These are phyloP conservation scores for Pseudomyrmex cubaensis DNA, from an alignment of 1,140 invertebrate genomes.

Conservation along the genomic window DNA sequence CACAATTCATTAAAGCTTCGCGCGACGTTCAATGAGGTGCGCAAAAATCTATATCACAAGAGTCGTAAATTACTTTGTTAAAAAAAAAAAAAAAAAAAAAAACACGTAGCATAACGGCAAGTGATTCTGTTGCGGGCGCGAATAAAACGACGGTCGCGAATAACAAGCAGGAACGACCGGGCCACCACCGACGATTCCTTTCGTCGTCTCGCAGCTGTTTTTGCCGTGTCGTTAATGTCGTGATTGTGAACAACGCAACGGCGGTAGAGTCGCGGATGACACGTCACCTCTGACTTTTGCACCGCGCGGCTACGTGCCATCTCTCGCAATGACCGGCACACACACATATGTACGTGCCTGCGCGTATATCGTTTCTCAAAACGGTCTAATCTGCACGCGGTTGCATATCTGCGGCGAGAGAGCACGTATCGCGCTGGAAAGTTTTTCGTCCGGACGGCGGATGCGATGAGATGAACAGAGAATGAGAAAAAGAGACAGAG, in stretches of 20 bases:
- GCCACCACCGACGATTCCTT: constrained; percentile 31
- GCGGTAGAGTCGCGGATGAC: constrained; percentile 76
- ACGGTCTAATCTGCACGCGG: constrained; percentile 68
- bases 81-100: constrained; percentile 3
- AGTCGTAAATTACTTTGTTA: constrained; percentile 12
- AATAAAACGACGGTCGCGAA: constrained; percentile 27
- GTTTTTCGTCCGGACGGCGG: constrained; percentile 6
- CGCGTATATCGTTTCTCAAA: constrained; percentile 57
- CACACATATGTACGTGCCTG: constrained; percentile 49
- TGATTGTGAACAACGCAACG: constrained; percentile 59
- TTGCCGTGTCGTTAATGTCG: constrained; percentile 66
- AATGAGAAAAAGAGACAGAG: background rate
- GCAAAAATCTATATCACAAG: constrained; percentile 21
- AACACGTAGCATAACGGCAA: constrained; percentile 33
- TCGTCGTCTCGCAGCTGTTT: constrained; percentile 55
- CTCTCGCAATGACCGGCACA: constrained; percentile 41
- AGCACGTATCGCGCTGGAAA: constrained; percentile 48
- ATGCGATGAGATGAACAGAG: background rate
- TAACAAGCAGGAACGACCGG: constrained; percentile 40
- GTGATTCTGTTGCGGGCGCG: background rate
- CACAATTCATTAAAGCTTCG: background rate
- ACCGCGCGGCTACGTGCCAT: constrained; percentile 57
- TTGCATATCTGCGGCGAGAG: constrained; percentile 21
- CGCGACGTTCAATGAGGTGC: background rate
- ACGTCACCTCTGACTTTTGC: constrained; percentile 80